These are phyloP conservation scores for Dimorphilus gyrociliatus DNA, from an alignment of 2,888 invertebrate genomes.

Conservation along the genomic window DNA sequence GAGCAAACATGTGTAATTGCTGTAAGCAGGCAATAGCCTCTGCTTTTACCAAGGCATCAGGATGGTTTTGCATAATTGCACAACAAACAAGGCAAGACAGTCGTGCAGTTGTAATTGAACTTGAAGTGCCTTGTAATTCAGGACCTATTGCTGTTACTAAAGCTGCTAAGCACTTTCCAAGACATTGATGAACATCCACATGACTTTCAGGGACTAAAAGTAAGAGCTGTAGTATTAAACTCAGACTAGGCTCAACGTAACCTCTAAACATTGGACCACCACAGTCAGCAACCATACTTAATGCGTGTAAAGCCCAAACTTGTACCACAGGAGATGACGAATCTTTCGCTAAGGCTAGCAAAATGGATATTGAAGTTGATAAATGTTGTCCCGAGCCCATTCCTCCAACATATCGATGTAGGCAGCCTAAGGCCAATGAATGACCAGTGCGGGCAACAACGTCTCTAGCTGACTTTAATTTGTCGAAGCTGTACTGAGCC, in stretches of 20 bases:
- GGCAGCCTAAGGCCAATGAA: conserved; percentile 80
- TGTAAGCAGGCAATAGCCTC: conserved; percentile 91
- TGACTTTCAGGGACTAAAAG: conserved; percentile 74
- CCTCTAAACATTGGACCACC: conserved; percentile 97
- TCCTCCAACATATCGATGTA: conserved; percentile 86
- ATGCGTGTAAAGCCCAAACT: conserved; percentile 89
- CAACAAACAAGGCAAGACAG: conserved; percentile 79
- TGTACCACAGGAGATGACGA: conserved; percentile 83
- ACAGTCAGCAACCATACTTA: conserved; percentile 86
- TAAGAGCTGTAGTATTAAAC: conserved; percentile 69
- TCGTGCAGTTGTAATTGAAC: conserved; percentile 55
- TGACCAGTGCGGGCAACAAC: conserved; percentile 67
- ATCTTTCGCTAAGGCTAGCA: conserved; percentile 84
- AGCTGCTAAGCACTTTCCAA: conserved; percentile 79
- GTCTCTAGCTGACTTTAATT: conserved; percentile 66
- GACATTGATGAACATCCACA: conserved; percentile 74
- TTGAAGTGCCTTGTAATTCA: conserved; percentile 68
- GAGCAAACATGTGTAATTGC: conserved; percentile 92
- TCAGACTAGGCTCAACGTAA: conserved; percentile 84
- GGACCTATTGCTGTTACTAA: conserved; percentile 95
- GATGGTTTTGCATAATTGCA: conserved; percentile 59
- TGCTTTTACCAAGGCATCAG: conserved; percentile 71
- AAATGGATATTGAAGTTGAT: conserved; percentile 79
- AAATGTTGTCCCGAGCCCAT: conserved; percentile 87
- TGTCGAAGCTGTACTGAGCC: conserved; percentile 74